Base-by-base conservation (phyloP, 2,888 invertebrate genomes). In the Stenotaenia linearis region DNA sequence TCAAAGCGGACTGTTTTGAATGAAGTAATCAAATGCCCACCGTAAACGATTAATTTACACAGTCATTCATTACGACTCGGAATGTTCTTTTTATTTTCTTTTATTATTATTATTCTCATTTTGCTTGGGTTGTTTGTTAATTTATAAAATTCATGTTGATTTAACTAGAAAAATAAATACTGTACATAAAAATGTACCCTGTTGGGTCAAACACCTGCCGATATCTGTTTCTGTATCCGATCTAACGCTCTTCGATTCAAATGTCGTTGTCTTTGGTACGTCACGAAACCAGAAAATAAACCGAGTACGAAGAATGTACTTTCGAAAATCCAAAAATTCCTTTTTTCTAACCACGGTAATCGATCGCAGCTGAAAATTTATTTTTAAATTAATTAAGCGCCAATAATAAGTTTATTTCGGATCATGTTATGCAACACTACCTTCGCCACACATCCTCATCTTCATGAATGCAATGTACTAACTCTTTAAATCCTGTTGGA, bases 261-360 rank as follows among this genome's bases (percentile, higher is more conserved):
- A 25, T 91, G 90, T 83, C 90, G 89, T 84, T 91, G 90, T 82
- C 93, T 87, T 32, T 91, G 85, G 85, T 90, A 89, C 0, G 92
- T 92, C 80, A 90, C 88, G 56, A 90, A 84, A 77, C 90, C 90
- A 12, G 93, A 92, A 23, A 90, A 85, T 0, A 92, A 84, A 0
- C 92, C 91, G 37, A 91, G 84, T 0, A 90, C 86, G 84, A 92
- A 91, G 86, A 91, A 91, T 84, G 91, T 89, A 78, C 90, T 90
- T 84, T 94, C 91, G 84, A 95, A 94, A 83, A 92, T 90, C 92
- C 93, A 94, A 86, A 93, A 97, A 80, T 91, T 90, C 81, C 91
- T 89, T 85, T 95, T 93, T 84, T 96, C 95, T 78, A 94, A 88
- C 88, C 93, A 93, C 1, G 93, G 93, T 18, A 94, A 93, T 85